These are phyloP conservation scores for Chamaea fasciata DNA, from an alignment of 2,113 vertebrate genomes.

Conservation along the genomic window DNA sequence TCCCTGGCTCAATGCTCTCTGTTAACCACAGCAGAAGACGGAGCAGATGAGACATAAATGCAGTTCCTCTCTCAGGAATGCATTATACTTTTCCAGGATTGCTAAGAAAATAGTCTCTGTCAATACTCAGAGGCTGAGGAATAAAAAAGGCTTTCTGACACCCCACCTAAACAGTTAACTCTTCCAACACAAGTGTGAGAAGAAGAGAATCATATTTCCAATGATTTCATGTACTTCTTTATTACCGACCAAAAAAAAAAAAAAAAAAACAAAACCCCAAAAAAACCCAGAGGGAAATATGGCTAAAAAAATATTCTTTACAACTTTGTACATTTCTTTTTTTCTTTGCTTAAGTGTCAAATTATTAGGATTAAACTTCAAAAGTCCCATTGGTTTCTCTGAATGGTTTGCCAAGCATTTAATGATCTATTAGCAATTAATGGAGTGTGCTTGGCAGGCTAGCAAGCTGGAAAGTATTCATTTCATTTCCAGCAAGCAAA, in stretches of 20 bases:
- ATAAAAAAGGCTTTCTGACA: not conserved
- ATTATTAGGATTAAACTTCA: not conserved
- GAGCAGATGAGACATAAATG: not conserved
- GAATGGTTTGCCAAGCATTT: not conserved
- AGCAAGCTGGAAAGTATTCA: not conserved
- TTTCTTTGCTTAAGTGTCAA: not conserved
- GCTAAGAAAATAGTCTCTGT: not conserved
- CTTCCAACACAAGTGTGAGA: not conserved
- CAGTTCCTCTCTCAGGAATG: not conserved
- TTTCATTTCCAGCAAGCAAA: not conserved
- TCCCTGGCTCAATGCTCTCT: accelerated
- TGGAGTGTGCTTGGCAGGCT: not conserved
- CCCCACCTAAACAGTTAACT: not conserved
- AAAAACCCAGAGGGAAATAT: not conserved
- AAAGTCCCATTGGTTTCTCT: not conserved
- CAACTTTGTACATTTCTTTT: not conserved
- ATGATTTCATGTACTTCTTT: not conserved
- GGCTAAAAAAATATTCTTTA: not conserved
- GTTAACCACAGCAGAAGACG: not conserved
- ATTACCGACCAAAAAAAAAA: not conserved
- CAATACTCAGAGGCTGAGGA: not conserved
- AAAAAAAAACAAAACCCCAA: no score
- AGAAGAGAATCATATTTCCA: not conserved
- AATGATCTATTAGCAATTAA: conserved; percentile 10
- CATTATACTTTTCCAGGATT: not conserved